phyloP scores from a whole-genome alignment of 2,113 vertebrate genomes.

The Acrocephalus arundinaceus region DNA sequence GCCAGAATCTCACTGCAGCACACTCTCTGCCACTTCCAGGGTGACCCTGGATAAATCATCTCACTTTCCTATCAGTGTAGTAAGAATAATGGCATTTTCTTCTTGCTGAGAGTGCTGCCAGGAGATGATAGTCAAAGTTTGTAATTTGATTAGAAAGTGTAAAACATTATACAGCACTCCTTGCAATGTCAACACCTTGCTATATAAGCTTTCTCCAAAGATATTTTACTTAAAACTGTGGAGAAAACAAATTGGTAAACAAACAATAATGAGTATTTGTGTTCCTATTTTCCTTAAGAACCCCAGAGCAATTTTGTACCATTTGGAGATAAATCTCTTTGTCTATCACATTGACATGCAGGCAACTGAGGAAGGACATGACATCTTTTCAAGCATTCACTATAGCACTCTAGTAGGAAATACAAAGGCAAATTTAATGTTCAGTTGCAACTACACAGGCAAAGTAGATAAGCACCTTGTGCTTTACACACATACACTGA shows the following conservation, averaged over 20 bases:
- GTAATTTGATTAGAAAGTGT: neutral
- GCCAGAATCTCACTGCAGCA: neutral
- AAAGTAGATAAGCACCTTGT: neutral
- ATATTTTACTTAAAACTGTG: neutral
- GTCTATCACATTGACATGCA: neutral
- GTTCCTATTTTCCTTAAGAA: neutral
- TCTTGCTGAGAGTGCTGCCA: neutral
- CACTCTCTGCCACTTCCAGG: neutral
- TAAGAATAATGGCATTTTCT: neutral
- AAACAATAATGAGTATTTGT: neutral
- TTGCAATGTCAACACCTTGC: neutral
- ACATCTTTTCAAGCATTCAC: slow-evolving; percentile 12
- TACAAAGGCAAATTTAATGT: neutral
- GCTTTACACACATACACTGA: neutral
- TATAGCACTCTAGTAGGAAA: neutral
- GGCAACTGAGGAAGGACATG: neutral
- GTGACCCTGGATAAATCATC: neutral
- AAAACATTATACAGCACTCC: neutral
- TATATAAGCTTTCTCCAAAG: neutral
- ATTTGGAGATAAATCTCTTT: neutral
- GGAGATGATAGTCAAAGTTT: neutral
- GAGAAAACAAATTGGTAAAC: neutral
- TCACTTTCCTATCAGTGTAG: neutral
- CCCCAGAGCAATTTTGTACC: neutral
- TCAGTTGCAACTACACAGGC: neutral